These are phyloP conservation scores for Lepus oiostolus DNA, from an alignment of 2,797 vertebrate species.

Conservation along the genomic window DNA sequence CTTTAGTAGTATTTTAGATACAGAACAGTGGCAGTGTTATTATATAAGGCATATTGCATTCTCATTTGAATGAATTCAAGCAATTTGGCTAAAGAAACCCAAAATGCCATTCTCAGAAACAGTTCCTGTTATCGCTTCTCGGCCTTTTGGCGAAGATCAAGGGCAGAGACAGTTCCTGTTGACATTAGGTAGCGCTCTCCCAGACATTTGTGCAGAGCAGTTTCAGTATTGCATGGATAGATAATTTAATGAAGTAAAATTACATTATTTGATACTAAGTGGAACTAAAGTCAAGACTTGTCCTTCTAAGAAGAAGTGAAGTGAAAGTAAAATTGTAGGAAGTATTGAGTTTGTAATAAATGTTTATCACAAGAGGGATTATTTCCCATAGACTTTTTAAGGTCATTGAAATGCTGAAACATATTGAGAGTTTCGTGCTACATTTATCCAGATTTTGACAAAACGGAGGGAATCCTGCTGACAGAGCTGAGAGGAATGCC, in stretches of 20 bases:
- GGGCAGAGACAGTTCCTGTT: not conserved
- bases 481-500: not conserved
- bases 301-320: not conserved
- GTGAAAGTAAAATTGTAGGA: not conserved
- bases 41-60: not conserved
- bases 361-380: not conserved
- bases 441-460: not conserved
- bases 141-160: too few relatives aligned
- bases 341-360: conserved; percentile 15
- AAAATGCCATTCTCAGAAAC: not conserved
- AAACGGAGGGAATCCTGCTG: not conserved
- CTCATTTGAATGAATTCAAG: not conserved
- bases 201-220: not conserved
- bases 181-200: not conserved
- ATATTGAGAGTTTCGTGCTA: not conserved
- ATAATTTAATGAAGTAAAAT: not conserved
- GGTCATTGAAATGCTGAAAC: not conserved
- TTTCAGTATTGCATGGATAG: not conserved
- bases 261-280: not conserved
- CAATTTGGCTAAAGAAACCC: not conserved
- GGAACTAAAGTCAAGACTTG: too few relatives aligned
- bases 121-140: too few relatives aligned
- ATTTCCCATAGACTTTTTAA: not conserved
- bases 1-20: conserved; percentile 11
- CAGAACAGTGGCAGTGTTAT: not conserved